Evolutionary conservation across 2,888 invertebrate genomes (phyloP).

Genomic region (Andricus quercusramuli): DNA sequence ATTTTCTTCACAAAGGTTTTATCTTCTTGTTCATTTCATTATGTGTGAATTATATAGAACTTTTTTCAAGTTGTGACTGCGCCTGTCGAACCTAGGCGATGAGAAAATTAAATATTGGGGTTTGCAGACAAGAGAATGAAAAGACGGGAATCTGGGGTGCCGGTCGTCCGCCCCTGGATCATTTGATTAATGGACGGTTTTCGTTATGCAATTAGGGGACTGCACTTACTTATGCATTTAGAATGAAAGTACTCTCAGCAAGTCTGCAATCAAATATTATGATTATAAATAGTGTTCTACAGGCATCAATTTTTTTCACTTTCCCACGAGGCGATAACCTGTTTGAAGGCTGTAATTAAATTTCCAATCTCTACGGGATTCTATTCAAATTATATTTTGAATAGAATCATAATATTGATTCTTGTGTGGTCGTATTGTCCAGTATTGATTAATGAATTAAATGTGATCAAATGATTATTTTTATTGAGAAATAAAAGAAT

Average conservation of each 20-base stretch:
- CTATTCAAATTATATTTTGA: background rate
- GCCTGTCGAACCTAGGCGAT: background rate
- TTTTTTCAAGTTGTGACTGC: constrained; percentile 1
- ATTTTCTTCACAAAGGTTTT: background rate
- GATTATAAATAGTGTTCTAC: background rate
- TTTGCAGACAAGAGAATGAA: constrained; percentile 20
- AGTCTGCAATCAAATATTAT: background rate
- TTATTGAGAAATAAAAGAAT: background rate
- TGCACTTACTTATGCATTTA: background rate
- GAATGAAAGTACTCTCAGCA: constrained; percentile 5
- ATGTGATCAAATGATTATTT: background rate
- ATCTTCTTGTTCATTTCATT: background rate
- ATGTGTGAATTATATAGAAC: background rate
- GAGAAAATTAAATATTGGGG: constrained; percentile 24
- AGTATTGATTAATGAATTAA: background rate
- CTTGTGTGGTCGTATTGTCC: background rate
- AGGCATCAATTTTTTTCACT: constrained; percentile 7
- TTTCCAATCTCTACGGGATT: background rate
- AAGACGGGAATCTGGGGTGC: background rate
- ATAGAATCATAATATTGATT: background rate
- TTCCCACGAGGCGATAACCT: constrained; percentile 9
- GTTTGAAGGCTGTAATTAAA: background rate
- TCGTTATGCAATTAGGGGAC: constrained; percentile 26
- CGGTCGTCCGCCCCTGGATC: background rate
- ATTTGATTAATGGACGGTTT: constrained; percentile 33